Evolutionary conservation across 2,113 vertebrate species (phyloP).

Genomic region (Aspiorhynchus laticeps): DNA sequence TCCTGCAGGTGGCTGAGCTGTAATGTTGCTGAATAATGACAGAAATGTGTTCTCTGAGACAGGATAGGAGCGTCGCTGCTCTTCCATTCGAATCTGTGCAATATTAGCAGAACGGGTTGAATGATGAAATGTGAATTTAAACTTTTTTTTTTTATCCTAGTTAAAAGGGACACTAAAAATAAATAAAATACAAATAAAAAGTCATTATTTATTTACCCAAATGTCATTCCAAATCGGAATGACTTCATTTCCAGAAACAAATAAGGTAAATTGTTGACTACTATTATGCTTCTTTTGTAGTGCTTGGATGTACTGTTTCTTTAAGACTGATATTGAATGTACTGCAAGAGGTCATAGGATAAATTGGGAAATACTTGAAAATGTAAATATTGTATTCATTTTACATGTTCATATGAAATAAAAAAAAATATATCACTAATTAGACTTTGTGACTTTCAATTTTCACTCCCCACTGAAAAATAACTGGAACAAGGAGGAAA

Average conservation of each 20-base stretch:
- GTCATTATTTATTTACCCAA: background rate
- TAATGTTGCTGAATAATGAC: slow-evolving; percentile 9
- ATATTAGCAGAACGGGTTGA: background rate
- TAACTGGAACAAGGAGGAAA: background rate
- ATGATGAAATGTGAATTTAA: background rate
- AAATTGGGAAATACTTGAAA: background rate
- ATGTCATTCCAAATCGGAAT: background rate
- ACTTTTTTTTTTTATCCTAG: background rate
- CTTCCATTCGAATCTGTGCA: background rate
- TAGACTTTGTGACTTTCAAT: background rate
- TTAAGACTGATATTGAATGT: slow-evolving; percentile 22
- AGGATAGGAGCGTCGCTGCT: background rate
- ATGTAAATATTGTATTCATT: slow-evolving; percentile 27
- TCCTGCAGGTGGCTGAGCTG: slow-evolving; percentile 46
- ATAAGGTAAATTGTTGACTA: background rate
- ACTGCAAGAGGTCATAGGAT: background rate
- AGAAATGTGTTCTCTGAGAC: background rate
- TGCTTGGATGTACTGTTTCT: background rate
- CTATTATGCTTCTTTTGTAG: background rate
- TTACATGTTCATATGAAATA: slow-evolving; percentile 2
- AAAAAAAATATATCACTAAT: background rate
- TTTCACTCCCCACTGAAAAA: background rate
- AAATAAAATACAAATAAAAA: background rate
- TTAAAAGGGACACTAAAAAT: background rate
- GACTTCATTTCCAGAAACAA: background rate